phyloP scores from a whole-genome alignment of 2,113 vertebrate species.

The Ameiurus melas region DNA sequence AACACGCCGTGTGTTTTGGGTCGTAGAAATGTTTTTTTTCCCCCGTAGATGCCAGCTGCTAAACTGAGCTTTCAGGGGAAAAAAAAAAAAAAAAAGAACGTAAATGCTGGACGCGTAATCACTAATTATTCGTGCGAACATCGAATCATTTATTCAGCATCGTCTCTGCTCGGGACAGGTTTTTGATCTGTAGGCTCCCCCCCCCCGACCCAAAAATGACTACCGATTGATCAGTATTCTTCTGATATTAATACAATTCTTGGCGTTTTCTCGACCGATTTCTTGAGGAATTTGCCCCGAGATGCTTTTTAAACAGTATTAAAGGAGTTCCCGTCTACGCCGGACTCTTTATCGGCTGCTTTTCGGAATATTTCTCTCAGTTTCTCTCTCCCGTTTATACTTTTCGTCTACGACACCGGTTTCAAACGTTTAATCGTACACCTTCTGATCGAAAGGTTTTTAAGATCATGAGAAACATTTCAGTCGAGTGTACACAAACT shows the following conservation, averaged over 20 bases:
- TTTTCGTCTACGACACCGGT: no score
- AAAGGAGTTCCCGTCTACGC: no score
- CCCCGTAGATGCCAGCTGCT: not conserved
- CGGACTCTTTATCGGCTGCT: no score
- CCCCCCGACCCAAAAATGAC: not conserved
- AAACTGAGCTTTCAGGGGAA: not conserved
- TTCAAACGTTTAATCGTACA: no score
- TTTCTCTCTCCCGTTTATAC: no score
- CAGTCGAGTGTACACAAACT: no score
- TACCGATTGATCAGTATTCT: not conserved
- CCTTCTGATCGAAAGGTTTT: no score
- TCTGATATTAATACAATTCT: not conserved
- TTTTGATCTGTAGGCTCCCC: not conserved
- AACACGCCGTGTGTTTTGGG: not conserved
- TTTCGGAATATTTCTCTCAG: no score
- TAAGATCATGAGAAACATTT: no score
- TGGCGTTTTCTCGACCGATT: no score
- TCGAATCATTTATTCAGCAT: not conserved
- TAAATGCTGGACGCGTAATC: not conserved
- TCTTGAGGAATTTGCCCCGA: no score
- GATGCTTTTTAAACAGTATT: no score
- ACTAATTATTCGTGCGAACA: not conserved
- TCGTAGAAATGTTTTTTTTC: not conserved
- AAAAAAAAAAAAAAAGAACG: not conserved
- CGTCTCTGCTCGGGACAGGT: not conserved